Conservation (phyloP, 2,888 invertebrate genomes). For the Spodoptera littoralis region DNA sequence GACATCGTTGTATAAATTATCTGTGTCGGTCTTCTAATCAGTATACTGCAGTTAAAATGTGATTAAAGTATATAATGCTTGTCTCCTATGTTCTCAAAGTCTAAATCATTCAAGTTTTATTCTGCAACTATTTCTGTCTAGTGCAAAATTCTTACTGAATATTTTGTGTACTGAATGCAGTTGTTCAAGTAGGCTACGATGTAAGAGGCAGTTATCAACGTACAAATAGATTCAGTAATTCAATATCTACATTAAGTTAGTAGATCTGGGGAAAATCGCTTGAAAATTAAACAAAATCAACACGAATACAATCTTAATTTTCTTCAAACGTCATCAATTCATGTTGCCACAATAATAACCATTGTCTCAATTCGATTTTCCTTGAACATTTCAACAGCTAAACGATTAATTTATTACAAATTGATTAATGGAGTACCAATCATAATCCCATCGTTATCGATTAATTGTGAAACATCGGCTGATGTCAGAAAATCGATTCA, state of each 20-base stretch:
- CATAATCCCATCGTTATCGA: slow-evolving; percentile 12
- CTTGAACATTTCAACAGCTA: slow-evolving; percentile 24
- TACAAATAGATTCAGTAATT: too few relatives aligned
- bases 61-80: slow-evolving; percentile 10
- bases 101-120: too few relatives aligned
- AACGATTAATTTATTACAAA: slow-evolving; percentile 30
- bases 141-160: too few relatives aligned
- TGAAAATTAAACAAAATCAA: too few relatives aligned
- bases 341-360: slow-evolving; percentile 4
- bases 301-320: background rate
- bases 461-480: slow-evolving; percentile 26
- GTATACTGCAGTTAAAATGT: slow-evolving; percentile 11
- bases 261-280: too few relatives aligned
- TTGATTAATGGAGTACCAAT: slow-evolving; percentile 16
- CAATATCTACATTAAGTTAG: too few relatives aligned
- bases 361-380: slow-evolving; percentile 6
- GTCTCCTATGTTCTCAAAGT: too few relatives aligned
- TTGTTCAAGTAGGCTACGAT: too few relatives aligned
- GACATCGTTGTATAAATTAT: too few relatives aligned
- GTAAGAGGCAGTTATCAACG: too few relatives aligned
- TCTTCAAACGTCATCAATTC: background rate
- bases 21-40: slow-evolving; percentile 17
- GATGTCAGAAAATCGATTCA: slow-evolving; percentile 32
- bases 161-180: too few relatives aligned
- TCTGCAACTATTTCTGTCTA: too few relatives aligned